Evolutionary conservation across 2,888 invertebrate species (phyloP).

Genomic region (Cantharis lateralis): DNA sequence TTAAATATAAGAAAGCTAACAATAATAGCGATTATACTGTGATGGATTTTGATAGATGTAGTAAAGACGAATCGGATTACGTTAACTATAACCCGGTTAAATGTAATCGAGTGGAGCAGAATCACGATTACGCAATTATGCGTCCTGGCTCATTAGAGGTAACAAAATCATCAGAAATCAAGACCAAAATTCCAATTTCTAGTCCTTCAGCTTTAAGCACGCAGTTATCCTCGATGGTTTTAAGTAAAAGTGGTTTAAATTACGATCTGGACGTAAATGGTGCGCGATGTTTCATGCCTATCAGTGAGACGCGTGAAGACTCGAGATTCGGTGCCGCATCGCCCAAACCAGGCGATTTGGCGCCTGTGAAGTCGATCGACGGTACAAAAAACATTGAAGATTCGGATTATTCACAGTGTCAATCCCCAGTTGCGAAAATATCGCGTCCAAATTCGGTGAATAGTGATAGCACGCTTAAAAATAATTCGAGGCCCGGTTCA

Average conservation of each 20-base stretch:
- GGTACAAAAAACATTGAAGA: constrained; percentile 19
- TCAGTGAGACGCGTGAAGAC: constrained; percentile 32
- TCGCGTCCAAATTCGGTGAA: constrained; percentile 53
- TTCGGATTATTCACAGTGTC: constrained; percentile 23
- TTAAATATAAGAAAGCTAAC: constrained; percentile 33
- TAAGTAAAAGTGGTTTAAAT: constrained; percentile 15
- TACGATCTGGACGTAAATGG: constrained; percentile 11
- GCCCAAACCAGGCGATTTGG: constrained; percentile 33
- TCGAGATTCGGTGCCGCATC: constrained; percentile 22
- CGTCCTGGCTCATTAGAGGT: constrained; percentile 22
- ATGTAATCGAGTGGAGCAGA: constrained; percentile 1
- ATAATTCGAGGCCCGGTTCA: constrained; percentile 35
- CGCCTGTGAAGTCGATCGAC: constrained; percentile 25
- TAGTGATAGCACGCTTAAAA: constrained; percentile 45
- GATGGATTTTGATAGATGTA: constrained; percentile 48
- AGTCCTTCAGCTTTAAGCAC: constrained; percentile 43
- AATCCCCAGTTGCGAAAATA: constrained; percentile 42
- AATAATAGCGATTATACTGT: constrained; percentile 46
- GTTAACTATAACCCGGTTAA: constrained; percentile 50
- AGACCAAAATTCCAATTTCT: constrained; percentile 24
- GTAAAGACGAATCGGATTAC: constrained; percentile 43
- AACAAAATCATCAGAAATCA: constrained; percentile 35
- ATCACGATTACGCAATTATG: constrained; percentile 36
- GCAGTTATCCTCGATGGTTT: constrained; percentile 38
- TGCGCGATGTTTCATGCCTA: constrained; percentile 34